Percentiles rank a stretch among this genome's conserved stretches.
Evolutionary conservation across 1,140 invertebrate genomes (phyloP).

Genomic region (Antheraea mylitta): DNA sequence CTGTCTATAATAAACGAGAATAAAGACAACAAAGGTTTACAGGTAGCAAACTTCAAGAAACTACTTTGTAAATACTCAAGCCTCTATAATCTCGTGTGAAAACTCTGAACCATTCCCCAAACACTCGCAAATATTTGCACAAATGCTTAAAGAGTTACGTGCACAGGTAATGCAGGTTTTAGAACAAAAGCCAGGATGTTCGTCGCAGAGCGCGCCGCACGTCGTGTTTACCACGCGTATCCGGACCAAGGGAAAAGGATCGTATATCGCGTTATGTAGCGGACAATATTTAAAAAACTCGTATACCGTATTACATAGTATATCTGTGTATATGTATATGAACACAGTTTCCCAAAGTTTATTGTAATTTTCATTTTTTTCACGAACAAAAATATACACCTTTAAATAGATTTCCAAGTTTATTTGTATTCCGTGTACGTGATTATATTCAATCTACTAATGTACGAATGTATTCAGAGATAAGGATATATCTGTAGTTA

Average conservation of each 20-base stretch:
- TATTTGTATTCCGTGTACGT: too few species aligned
- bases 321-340: too few species aligned
- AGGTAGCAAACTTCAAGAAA: too few species aligned
- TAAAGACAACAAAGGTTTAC: too few species aligned
- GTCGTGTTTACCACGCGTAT: constrained; percentile 30
- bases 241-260: constrained; percentile 24
- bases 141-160: background rate
- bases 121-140: constrained; percentile 10
- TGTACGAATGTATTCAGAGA: too few species aligned
- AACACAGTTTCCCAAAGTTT: too few species aligned
- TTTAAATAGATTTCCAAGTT: too few species aligned
- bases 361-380: too few species aligned
- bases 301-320: constrained; percentile 6
- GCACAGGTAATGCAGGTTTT: constrained; percentile 16
- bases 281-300: constrained; percentile 1
- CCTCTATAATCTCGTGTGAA: constrained; percentile 15
- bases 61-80: background rate
- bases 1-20: too few species aligned
- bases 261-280: constrained; percentile 12
- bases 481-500: too few species aligned
- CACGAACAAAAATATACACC: too few species aligned
- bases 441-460: too few species aligned
- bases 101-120: constrained; percentile 10
- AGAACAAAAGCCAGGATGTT: constrained; percentile 60
- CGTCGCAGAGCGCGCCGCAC: constrained; percentile 17